Conservation (phyloP, 2,888 invertebrate species). For the Empis stercorea region DNA sequence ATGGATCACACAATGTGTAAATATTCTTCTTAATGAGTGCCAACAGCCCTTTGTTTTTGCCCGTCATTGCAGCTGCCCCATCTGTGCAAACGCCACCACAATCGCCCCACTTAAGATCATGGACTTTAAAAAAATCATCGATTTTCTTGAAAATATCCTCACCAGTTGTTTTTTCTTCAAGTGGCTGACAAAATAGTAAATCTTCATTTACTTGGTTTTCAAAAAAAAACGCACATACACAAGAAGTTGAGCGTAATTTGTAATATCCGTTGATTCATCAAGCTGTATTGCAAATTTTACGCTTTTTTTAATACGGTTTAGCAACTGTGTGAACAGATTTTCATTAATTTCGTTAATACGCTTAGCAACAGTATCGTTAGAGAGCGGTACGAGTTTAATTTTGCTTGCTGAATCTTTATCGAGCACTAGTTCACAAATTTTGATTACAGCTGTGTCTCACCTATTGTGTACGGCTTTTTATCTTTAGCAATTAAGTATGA, state of each 20-base stretch:
- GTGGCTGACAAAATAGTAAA: background rate
- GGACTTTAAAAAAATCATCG: background rate
- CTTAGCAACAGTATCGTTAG: too few species aligned
- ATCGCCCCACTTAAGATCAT: constrained; percentile 3
- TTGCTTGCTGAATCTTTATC: background rate
- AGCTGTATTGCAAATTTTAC: background rate
- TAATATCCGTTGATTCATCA: background rate
- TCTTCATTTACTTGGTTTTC: background rate
- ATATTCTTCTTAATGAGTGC: too few species aligned
- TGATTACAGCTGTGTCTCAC: background rate
- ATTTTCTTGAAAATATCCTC: too few species aligned
- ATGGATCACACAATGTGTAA: too few species aligned
- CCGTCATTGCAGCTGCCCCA: constrained; percentile 1
- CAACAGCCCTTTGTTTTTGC: background rate
- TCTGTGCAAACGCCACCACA: background rate
- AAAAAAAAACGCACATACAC: background rate
- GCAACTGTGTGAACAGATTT: background rate
- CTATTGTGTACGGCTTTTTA: too few species aligned
- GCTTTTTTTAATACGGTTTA: too few species aligned
- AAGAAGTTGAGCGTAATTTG: background rate
- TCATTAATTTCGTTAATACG: too few species aligned
- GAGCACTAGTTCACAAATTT: background rate
- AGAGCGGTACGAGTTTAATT: too few species aligned
- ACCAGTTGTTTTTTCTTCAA: too few species aligned
- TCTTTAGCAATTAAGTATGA: background rate